These are phyloP conservation scores for Cyrtodaria siliqua DNA, from an alignment of 2,888 invertebrate species.

Conservation along the genomic window DNA sequence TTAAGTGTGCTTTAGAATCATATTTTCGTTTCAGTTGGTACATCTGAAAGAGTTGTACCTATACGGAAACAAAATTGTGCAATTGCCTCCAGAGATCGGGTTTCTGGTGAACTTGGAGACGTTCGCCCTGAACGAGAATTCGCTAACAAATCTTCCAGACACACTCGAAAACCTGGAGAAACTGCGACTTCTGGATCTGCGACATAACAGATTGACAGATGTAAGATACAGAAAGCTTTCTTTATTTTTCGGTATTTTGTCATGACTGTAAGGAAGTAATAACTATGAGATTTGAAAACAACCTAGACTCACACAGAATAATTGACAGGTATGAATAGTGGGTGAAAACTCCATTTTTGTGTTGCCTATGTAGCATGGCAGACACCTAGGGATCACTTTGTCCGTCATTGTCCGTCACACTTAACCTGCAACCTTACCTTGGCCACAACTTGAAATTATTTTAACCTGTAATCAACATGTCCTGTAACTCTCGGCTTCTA, in stretches of 20 bases:
- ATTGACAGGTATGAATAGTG: too few species aligned
- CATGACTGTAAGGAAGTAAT: neutral
- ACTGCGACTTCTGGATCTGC: constrained; percentile 96
- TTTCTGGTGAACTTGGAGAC: constrained; percentile 92
- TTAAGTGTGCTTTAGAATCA: too few species aligned
- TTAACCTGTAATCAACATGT: too few species aligned
- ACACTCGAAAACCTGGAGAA: constrained; percentile 94
- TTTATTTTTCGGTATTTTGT: neutral
- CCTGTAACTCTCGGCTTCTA: too few species aligned
- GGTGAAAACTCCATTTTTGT: too few species aligned
- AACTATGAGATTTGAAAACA: too few species aligned
- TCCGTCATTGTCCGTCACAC: too few species aligned
- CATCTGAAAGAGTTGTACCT: constrained; percentile 98
- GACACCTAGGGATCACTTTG: too few species aligned
- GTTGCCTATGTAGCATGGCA: too few species aligned
- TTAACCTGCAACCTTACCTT: too few species aligned
- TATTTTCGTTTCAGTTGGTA: constrained; percentile 89
- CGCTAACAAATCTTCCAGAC: constrained; percentile 97
- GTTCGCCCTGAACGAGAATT: constrained; percentile 98
- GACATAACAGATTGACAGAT: constrained; percentile 99
- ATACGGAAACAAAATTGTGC: constrained; percentile 98
- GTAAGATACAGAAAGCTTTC: constrained; percentile 76
- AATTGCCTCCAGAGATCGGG: constrained; percentile 88
- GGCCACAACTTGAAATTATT: too few species aligned
- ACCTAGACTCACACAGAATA: too few species aligned